Conservation (phyloP, 1,140 invertebrate species). For the Trichonephila clavipes region DNA sequence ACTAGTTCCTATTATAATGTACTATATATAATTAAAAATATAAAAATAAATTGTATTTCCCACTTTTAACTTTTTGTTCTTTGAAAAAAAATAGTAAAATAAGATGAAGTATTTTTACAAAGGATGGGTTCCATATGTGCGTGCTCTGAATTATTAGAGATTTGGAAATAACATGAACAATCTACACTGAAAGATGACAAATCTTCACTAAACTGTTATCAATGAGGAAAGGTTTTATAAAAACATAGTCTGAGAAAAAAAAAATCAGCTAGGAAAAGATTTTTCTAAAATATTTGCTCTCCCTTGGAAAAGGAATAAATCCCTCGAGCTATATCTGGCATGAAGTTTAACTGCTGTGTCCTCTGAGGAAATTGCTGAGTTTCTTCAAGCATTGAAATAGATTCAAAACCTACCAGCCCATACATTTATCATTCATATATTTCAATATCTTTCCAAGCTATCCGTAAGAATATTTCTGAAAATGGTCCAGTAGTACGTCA, state of each 20-base stretch:
- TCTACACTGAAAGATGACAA: not conserved
- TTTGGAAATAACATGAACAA: not conserved
- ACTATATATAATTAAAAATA: too few relatives aligned
- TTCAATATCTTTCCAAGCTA: slow-evolving; percentile 44
- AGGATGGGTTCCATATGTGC: too few relatives aligned
- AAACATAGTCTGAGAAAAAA: not conserved
- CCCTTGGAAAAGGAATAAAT: not conserved
- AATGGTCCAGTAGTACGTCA: not conserved
- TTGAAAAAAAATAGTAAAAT: too few relatives aligned
- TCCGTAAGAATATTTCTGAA: not conserved
- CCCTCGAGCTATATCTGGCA: slow-evolving; percentile 8
- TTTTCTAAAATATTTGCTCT: slow-evolving; percentile 36
- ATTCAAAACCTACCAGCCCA: slow-evolving; percentile 32
- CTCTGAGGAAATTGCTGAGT: slow-evolving; percentile 16
- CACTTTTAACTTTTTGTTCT: too few relatives aligned
- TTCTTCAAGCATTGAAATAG: slow-evolving; percentile 41
- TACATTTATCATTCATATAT: slow-evolving; percentile 41
- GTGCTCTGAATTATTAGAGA: not conserved
- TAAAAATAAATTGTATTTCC: too few relatives aligned
- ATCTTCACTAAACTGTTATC: not conserved
- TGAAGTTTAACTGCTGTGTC: slow-evolving; percentile 23
- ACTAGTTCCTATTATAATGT: too few relatives aligned
- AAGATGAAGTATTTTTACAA: too few relatives aligned
- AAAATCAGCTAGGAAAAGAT: not conserved
- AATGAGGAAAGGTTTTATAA: not conserved